phyloP scores from a whole-genome alignment of 2,888 invertebrate genomes.

The Dioctria linearis region DNA sequence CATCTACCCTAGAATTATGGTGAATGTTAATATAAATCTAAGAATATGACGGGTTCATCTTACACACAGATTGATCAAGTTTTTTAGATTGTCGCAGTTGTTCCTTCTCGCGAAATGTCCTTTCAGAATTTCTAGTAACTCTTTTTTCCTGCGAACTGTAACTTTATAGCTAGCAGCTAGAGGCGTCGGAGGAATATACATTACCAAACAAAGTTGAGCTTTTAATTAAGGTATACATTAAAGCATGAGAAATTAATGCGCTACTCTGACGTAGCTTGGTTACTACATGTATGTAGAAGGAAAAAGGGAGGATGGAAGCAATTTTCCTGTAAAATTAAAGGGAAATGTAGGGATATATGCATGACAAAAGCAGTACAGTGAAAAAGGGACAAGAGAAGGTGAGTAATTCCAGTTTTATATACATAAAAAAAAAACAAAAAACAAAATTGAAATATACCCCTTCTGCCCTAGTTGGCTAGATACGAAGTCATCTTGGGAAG shows the following conservation, averaged over 20 bases:
- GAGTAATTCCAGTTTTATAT: constrained; percentile 42
- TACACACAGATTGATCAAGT: no score
- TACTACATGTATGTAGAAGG: no score
- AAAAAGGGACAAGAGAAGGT: constrained; percentile 30
- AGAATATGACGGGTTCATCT: no score
- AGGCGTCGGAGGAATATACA: background rate
- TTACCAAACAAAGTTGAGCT: constrained; percentile 30
- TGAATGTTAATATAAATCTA: no score
- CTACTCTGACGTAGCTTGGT: background rate
- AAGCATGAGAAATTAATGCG: constrained; percentile 36
- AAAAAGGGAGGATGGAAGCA: background rate
- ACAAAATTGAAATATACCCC: constrained; percentile 4
- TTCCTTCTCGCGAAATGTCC: no score
- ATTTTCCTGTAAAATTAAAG: constrained; percentile 18
- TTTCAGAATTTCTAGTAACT: no score
- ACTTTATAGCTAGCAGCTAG: no score
- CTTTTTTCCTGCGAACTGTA: no score
- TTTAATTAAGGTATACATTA: constrained; percentile 47
- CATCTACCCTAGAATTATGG: no score
- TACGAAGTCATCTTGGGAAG: constrained; percentile 24
- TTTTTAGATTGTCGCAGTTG: no score
- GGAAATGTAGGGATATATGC: constrained; percentile 15
- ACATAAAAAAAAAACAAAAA: background rate
- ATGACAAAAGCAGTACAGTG: constrained; percentile 23
- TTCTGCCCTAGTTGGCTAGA: constrained; percentile 24